A percentile compares a stretch with the other conserved stretches of the same genome.
Conservation (phyloP, 2,888 invertebrate genomes). For the Drosophila sordidula region DNA sequence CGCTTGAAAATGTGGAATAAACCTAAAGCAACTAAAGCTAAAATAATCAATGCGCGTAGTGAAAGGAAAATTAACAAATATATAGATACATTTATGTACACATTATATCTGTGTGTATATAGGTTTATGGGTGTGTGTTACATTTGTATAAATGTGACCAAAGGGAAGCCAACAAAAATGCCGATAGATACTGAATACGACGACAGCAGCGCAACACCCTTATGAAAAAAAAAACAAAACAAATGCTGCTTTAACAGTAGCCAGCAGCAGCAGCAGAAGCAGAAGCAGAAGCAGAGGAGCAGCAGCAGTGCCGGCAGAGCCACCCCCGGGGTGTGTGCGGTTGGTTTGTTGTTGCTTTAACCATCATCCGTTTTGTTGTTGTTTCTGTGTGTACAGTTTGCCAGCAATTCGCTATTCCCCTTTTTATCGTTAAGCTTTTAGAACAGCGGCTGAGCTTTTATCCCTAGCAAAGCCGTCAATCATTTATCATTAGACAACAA, state of each 20-base stretch:
- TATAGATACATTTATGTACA: constrained; percentile 14
- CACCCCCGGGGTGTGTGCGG: constrained; percentile 48
- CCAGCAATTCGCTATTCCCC: constrained; percentile 33
- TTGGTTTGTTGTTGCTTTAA: constrained; percentile 30
- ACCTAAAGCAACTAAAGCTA: constrained; percentile 50
- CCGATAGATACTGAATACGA: constrained; percentile 66
- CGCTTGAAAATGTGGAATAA: constrained; percentile 48
- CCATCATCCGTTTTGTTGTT: constrained; percentile 23
- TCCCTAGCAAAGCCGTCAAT: constrained; percentile 4
- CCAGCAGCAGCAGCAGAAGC: constrained; percentile 15
- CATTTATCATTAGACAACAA: constrained; percentile 37
- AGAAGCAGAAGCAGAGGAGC: constrained; percentile 18
- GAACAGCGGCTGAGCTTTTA: constrained; percentile 32
- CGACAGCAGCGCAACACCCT: constrained; percentile 38
- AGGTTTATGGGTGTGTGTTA: constrained; percentile 21
- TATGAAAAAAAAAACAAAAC: constrained; percentile 26
- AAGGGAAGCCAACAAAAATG: constrained; percentile 81
- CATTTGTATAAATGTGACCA: constrained; percentile 50
- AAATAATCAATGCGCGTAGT: constrained; percentile 43
- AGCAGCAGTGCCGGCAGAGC: constrained; percentile 36
- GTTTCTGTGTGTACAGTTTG: constrained; percentile 18
- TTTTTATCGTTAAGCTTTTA: constrained; percentile 22
- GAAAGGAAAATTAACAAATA: constrained; percentile 53
- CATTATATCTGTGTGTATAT: constrained; percentile 10
- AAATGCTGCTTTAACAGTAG: constrained; percentile 38